Conservation (phyloP, 2,113 vertebrate species). For the Myotis davidii region DNA sequence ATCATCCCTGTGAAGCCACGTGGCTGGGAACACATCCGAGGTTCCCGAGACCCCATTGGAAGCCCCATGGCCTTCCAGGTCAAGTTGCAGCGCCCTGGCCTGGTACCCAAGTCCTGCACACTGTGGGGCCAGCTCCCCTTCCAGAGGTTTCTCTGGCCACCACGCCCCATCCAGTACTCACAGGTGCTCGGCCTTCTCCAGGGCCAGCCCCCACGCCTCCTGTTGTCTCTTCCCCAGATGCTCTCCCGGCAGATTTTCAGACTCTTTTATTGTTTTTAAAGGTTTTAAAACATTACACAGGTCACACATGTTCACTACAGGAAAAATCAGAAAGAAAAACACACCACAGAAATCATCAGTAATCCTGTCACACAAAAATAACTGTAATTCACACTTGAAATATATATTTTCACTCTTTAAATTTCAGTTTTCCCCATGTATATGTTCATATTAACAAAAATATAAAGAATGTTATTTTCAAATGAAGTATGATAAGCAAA, state of each 20-base stretch:
- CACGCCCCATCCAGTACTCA: not conserved
- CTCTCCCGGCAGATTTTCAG: not conserved
- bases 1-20: not conserved
- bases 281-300: not conserved
- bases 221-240: not conserved
- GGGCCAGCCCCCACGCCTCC: not conserved
- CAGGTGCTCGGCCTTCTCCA: not conserved
- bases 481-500: not conserved
- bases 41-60: not conserved
- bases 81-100: not conserved
- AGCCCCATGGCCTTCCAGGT: not conserved
- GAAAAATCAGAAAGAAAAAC: not conserved
- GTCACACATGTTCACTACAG: not conserved
- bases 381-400: not conserved
- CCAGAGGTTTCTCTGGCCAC: not conserved
- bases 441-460: not conserved
- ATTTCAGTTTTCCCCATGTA: not conserved
- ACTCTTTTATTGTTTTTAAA: not conserved
- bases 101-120: fast-evolving
- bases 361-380: not conserved
- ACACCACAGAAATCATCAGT: not conserved
- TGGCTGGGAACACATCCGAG: not conserved
- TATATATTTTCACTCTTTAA: not conserved
- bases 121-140: fast-evolving
- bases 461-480: not conserved